Evolutionary conservation across 2,888 invertebrate genomes (phyloP), one percentile per base, ranked within the genome.

Genomic region (Caenorhabditis wallacei): DNA sequence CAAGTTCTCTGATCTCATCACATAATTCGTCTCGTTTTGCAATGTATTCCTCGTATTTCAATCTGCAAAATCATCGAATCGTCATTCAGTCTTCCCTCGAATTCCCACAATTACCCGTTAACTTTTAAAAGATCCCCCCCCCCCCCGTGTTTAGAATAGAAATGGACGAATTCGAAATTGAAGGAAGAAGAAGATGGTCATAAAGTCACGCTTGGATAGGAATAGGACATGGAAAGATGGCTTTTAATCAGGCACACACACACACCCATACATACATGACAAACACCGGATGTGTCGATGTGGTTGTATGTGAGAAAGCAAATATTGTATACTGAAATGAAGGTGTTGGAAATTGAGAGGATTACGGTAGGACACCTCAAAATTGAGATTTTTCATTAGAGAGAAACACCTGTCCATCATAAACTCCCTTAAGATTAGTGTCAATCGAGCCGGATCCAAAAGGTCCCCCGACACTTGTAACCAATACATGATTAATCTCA

Each of bases 1-100:
- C 72, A n/a, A 75, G 85, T 63, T 89, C 89, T 37, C 75, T 75
- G 56, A 90, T 53, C 64, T 89, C 89, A 4, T 82, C 84, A 16
- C 88, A 54, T 8, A 90, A 75, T 68, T 89, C 89, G 57, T 71
- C 66, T 26, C 84, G 80, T 51, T 84, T 80, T 37, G 75, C 51
- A 22, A 76, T 54, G 56, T 84, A 84, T 57, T 84, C 84, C 35
- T 68, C 76, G 57, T 74, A 64, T 79, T 84, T 84, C 46, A 53
- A 59, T 68, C 84, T 84, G 80, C 46, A 48, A 13, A 72, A 76
- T 43, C 18, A n/a, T 18, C 2, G 5, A 22, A 0, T 37, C 16
- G 11, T 16, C 26, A 7, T 4, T 2, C 37, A 35, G 1, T 59
- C 18, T 8, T 22, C 7, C 16, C 8, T 18, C 10, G 40, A 11